phyloP scores from a whole-genome alignment of 92 coral and sea anemone species.

The Plumapathes pennacea region DNA sequence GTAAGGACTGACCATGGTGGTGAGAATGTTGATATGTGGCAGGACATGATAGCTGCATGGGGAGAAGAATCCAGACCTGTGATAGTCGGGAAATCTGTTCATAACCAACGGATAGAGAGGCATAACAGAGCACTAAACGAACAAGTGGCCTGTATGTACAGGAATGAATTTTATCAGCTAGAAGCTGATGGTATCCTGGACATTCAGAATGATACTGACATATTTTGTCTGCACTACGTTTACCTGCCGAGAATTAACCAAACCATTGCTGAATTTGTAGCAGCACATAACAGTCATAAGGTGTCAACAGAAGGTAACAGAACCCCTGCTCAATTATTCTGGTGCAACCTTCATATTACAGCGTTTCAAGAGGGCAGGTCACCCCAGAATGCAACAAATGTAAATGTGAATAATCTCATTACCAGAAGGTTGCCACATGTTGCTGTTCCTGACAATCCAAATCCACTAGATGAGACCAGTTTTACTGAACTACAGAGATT shows the following conservation, averaged over 20 bases:
- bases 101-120: slow-evolving; percentile 56
- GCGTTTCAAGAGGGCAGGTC: slow-evolving; percentile 11
- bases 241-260: slow-evolving; percentile 48
- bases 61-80: slow-evolving; percentile 40
- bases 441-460: slow-evolving; percentile 24
- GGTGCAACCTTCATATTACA: slow-evolving; percentile 21
- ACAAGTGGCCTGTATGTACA: slow-evolving; percentile 32
- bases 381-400: background rate
- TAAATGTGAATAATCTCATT: slow-evolving; percentile 12
- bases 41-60: slow-evolving; percentile 18
- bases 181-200: slow-evolving; percentile 32
- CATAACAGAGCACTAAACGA: slow-evolving; percentile 46
- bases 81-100: slow-evolving; percentile 56
- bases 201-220: slow-evolving; percentile 42
- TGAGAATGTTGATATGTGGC: slow-evolving; percentile 46
- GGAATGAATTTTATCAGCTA: slow-evolving; percentile 17
- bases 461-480: slow-evolving; percentile 12
- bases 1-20: slow-evolving; percentile 63
- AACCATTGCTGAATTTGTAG: slow-evolving; percentile 35
- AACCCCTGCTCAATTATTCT: slow-evolving; percentile 52
- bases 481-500: slow-evolving; percentile 11
- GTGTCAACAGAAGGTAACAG: slow-evolving; percentile 43
- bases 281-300: slow-evolving; percentile 54
- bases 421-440: slow-evolving; percentile 36
- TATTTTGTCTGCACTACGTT: slow-evolving; percentile 51